Evolutionary conservation across 2,888 invertebrate genomes (phyloP), one percentile per base, ranked within the genome.

Genomic region (Phortica magna): DNA sequence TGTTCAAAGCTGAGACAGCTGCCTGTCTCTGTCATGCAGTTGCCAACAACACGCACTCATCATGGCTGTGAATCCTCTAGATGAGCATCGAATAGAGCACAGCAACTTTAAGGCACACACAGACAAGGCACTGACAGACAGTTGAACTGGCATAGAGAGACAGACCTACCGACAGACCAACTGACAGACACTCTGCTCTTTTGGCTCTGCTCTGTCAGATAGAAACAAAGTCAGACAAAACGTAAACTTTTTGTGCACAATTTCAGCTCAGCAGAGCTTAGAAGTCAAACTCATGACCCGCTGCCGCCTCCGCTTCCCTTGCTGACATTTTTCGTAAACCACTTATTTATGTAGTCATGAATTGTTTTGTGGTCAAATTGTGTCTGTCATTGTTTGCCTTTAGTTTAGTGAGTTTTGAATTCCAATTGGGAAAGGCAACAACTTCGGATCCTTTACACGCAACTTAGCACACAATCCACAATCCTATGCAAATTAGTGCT

Each of bases 371-470:
- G 81, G 84, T 76, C 84, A 81, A 85, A 84, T 81, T 67, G 84
- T 83, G 85, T 84, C 84, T 67, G 67, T 55, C 59, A 73, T 61
- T 76, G 76, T 67, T 75, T 70, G 57, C 19, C 74, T 41, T 70
- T 67, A 78, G 77, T 73, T 79, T 72, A 76, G 77, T 76, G 61
- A 61, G 61, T 80, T 76, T 70, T 74, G 88, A 78, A 88, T 88
- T 88, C 85, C 88, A 85, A 88, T 85, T 86, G 82, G 83, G 78
- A 81, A 84, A 78, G 85, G 78, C 87, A 83, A 83, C 88, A 78
- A 31, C 55, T 71, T 59, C 22, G 17, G 19, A 22, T 61, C 61
- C 17, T 48, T 22, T 22, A 19, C 19, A 10, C 10, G 31, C 22
- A 31, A 31, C 31, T 31, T 4, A 31, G 31, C 61, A 19, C 61